Conservation (phyloP, 2,888 invertebrate species). For the Rhagonycha fulva region DNA sequence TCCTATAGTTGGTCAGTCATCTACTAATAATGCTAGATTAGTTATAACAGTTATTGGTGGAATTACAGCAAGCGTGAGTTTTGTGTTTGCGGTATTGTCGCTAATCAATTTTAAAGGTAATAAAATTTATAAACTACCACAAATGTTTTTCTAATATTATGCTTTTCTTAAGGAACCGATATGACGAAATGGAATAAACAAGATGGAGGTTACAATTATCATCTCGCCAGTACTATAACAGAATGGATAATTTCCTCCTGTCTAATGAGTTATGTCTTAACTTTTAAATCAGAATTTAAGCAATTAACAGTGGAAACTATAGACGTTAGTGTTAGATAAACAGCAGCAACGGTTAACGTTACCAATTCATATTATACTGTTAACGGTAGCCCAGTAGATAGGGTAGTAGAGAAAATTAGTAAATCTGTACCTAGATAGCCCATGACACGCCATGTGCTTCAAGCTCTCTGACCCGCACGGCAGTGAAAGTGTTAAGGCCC, state of each 20-base stretch:
- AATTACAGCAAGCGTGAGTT: constrained; percentile 27
- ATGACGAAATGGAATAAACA: constrained; percentile 55
- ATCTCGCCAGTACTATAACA: constrained; percentile 59
- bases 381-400: neutral
- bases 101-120: constrained; percentile 27
- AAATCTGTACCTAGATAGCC: too few species aligned
- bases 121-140: neutral
- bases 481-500: too few species aligned
- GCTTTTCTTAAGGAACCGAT: constrained; percentile 48
- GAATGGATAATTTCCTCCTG: constrained; percentile 64
- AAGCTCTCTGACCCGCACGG: too few species aligned
- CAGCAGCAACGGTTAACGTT: too few species aligned
- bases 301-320: constrained; percentile 45
- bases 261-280: constrained; percentile 60
- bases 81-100: constrained; percentile 15
- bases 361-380: neutral
- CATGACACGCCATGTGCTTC: too few species aligned
- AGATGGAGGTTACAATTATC: constrained; percentile 61
- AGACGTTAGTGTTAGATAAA: neutral
- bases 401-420: too few species aligned
- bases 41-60: constrained; percentile 48
- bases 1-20: constrained; percentile 51
- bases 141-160: neutral
- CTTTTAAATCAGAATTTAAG: constrained; percentile 62
- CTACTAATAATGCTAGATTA: constrained; percentile 49